A percentile compares a stretch with the other conserved stretches of the same genome.
These are phyloP conservation scores for Prionailurus viverrinus DNA, from an alignment of 2,113 vertebrate genomes.

Conservation along the genomic window DNA sequence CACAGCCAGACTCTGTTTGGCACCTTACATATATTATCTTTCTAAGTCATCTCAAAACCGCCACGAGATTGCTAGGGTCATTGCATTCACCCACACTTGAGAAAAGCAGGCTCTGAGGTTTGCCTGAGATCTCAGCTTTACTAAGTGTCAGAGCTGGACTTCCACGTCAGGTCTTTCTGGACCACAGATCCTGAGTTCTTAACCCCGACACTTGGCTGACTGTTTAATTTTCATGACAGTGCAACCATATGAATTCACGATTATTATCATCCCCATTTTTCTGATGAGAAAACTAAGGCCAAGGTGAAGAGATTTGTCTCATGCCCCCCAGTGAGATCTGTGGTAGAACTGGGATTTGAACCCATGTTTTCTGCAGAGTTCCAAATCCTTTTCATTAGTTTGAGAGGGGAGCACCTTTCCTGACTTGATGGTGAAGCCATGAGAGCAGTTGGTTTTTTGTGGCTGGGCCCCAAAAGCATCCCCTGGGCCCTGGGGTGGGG, in stretches of 20 bases:
- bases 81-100: background rate
- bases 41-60: background rate
- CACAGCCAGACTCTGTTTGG: background rate
- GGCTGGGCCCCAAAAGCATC: background rate
- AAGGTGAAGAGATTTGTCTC: background rate
- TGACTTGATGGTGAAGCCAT: background rate
- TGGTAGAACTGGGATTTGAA: background rate
- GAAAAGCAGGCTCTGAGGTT: background rate
- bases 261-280: background rate
- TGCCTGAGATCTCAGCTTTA: background rate
- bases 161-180: background rate
- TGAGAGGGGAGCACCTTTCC: background rate
- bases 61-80: background rate
- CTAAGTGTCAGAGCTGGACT: background rate
- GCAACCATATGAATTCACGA: background rate
- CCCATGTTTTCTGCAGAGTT: background rate
- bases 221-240: background rate
- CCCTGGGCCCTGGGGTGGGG: background rate
- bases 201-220: background rate
- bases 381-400: background rate
- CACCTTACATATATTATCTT: background rate
- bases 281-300: background rate
- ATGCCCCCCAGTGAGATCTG: background rate
- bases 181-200: background rate
- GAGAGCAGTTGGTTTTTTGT: background rate